Base-by-base conservation (phyloP, 2,113 vertebrate genomes). In the Todiramphus saurophagus region DNA sequence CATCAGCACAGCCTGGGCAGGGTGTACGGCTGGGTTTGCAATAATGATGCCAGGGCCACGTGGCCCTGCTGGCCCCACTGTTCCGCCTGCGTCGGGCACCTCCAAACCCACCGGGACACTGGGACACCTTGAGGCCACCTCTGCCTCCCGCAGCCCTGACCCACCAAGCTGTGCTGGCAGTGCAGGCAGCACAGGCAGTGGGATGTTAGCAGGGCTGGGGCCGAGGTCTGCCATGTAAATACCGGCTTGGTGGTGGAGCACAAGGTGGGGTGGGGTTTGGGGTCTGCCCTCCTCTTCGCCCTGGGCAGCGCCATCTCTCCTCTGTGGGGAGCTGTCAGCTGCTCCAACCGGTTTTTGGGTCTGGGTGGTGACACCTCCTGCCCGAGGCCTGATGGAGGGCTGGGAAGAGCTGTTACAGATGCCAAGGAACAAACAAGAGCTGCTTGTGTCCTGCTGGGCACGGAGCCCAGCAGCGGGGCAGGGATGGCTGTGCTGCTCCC, bases 311-410 rank as follows among this genome's bases (percentile, higher is more conserved):
- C 69, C 0, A 4, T 87, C 90, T 93, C 50, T 91, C 33, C 53
- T 74, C 37, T 0, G 0, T 3, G n/a, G 68, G 68, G 64, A 94
- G 11, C 53, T 4, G 0, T 51, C 89, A 90, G 84, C 91, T 0
- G 16, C 87, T 72, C 83, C 64, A 39, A 97, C 96, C 27, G 35
- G 97, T 97, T 95, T 94, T 84, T 87, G 73, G 88, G 63, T 81
- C 90, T 93, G 89, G 87, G 94, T 0, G 64, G 78, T 31, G 75
- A 84, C 94, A 87, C 73, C 67, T 73, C 74, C 50, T 8, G 66
- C 91, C 89, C 0, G 41, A 74, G 93, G 95, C 84, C 89, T 37
- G 43, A 53, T 9, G 50, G 82, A 91, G 62, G 90, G 74, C 63
- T 73, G 75, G 89, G 85, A 94, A 92, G 76, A 9, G 21, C 73